Evolutionary conservation across 1,140 invertebrate species (phyloP).

Genomic region (Ostrea denselamellosa): DNA sequence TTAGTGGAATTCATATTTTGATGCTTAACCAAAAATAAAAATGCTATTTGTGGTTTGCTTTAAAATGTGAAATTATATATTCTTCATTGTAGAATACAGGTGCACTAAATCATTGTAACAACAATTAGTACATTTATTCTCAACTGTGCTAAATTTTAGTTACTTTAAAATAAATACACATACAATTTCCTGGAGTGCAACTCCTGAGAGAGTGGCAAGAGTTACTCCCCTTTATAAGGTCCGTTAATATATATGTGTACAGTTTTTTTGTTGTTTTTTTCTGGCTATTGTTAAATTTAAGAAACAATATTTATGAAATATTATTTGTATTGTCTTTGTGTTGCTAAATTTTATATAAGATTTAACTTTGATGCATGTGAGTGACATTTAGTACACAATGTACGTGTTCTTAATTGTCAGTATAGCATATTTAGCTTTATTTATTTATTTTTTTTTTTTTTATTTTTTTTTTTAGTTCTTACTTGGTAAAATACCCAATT

Average conservation of each 20-base stretch:
- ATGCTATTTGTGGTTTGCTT: no score
- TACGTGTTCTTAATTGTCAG: background rate
- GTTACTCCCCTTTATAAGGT: background rate
- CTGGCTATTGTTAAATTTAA: background rate
- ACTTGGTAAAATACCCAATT: background rate
- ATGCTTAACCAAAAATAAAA: no score
- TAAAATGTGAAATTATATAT: no score
- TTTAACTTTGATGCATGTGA: background rate
- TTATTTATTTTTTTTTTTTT: background rate
- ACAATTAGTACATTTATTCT: no score
- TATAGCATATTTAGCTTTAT: background rate
- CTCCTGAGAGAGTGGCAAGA: background rate
- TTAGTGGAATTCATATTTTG: no score
- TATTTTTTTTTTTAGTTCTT: background rate
- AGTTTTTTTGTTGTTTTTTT: background rate
- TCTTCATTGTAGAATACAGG: no score
- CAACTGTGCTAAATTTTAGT: no score
- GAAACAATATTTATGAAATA: background rate
- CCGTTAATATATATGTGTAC: background rate
- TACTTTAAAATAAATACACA: no score
- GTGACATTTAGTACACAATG: background rate
- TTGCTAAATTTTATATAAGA: background rate
- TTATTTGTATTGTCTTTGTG: background rate
- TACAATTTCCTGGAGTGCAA: background rate
- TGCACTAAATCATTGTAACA: no score